Base-by-base conservation (phyloP, 2,113 vertebrate species). In the Phainopepla nitens region DNA sequence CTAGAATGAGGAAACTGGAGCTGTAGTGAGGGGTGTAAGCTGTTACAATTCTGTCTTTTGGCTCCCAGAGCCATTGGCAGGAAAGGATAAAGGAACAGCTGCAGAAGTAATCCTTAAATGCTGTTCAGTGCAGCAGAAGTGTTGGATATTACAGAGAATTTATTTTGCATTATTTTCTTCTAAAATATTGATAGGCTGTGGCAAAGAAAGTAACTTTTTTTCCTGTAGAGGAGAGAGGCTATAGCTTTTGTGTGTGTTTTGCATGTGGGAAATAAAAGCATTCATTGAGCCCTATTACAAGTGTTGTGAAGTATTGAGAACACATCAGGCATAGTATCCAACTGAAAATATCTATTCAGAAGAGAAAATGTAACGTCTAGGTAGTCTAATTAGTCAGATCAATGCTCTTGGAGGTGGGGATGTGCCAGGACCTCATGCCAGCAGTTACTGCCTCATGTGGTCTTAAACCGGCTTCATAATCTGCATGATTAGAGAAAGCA, bases 391-490 rank as follows among this genome's bases (percentile, higher is more conserved):
- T 98, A 98, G 94, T 87, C 85, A 97, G 93, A 97, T 97, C 97
- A 96, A 71, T 97, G 97, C 81, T 83, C 97, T 95, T 97, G 94
- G 97, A 98, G 95, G 93, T 97, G 94, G 96, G 94, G 93, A 92
- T 92, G 83, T 97, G 94, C 97, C 96, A 98, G 97, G 69, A 95
- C 86, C 41, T 97, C 58, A 54, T 91, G 94, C 91, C 96, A 97
- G 88, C 94, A 97, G 92, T 97, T 98, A 94, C 92, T 96, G 93
- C 75, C 92, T 96, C 77, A 93, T 96, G 35, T 66, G 91, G 70
- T 97, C 62, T 94, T 96, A 97, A 98, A 98, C 95, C 94, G 98
- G 93, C 95, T 98, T 98, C 92, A 83, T 97, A 96, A 97, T 97
- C 65, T 88, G 28, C 49, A 3, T 60, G 91, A 97, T 95, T 56